Percentiles rank a stretch among this genome's conserved stretches.
Conservation (phyloP, 2,797 vertebrate species). For the Chloroceryle inda region DNA sequence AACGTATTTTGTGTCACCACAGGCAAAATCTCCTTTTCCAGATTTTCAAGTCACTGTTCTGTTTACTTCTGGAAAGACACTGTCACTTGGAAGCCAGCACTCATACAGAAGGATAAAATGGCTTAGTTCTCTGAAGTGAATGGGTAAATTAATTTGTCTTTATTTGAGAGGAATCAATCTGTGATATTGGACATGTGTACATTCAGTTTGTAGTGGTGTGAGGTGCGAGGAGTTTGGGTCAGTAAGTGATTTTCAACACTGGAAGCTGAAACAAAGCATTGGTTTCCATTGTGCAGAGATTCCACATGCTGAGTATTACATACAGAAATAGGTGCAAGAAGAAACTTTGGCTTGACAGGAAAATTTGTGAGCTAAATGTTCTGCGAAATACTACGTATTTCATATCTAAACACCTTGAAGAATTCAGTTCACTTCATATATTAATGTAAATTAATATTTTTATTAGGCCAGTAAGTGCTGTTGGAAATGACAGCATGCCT, state of each 20-base stretch:
- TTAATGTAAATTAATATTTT: not conserved
- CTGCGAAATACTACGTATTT: not conserved
- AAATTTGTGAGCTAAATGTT: not conserved
- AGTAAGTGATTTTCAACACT: not conserved
- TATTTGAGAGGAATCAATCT: not conserved
- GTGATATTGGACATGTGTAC: not conserved
- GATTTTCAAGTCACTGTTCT: not conserved
- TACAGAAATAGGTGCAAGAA: not conserved
- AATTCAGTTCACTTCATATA: not conserved
- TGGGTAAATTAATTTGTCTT: not conserved
- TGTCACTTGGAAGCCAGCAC: not conserved
- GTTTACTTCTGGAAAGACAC: not conserved
- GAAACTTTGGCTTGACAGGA: not conserved
- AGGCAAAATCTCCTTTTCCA: not conserved
- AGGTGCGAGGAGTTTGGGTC: not conserved
- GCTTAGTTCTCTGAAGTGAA: not conserved
- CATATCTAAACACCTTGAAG: not conserved
- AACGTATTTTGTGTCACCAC: not conserved
- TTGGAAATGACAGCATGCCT: not conserved
- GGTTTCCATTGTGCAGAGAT: not conserved
- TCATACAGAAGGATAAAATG: not conserved
- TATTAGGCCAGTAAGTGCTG: not conserved
- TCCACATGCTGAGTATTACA: fast-evolving
- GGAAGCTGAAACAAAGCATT: not conserved
- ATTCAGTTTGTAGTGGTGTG: not conserved